Base-by-base conservation (phyloP, 2,888 invertebrate species). In the Orthonychiurus folsomi region DNA sequence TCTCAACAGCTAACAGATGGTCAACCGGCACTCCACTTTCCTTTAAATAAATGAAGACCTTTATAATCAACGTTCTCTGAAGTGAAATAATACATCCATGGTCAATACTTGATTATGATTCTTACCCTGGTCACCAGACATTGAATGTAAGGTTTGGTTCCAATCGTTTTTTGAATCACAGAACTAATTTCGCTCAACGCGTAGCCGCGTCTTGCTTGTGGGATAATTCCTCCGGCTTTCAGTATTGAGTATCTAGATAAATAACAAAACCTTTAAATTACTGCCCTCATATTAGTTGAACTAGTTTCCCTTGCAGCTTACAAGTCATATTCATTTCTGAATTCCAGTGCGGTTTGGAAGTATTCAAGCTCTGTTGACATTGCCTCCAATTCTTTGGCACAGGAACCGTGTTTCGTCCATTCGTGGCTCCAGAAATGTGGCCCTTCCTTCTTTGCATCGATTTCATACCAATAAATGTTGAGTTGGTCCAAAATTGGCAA, bases 321-420 rank as follows among this genome's bases (percentile, higher is more conserved):
- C 71, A 71, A 55, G 37, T 72, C 68, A 47, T 62, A 69, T 66
- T 68, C 66, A 20, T 61, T 62, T 47, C 70, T 61, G 0, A 70
- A 59, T 18, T 52, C 50, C 21, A 72, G 56, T 20, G 64, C 72
- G 21, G 59, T 59, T 50, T 63, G 59, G 52, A 72, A 72, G 57
- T 70, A 72, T 26, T 67, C 67, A 3, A 69, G 61, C 50, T 72
- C 70, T 0, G 68, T 64, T 12, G 26, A 61, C 62, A 70, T 69
- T 21, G 59, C 9, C 3, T 55, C n/a, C 9, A 61, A 21, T 26
- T 61, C 28, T 26, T 50, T 56, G 1, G 63, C 63, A 61, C 63
- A 72, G 2, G 69, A 69, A 1, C 72, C 72, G 59, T 72, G 72
- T 53, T 72, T 71, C n/a, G 58, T 37, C 70, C 70, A 72, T 60